Conservation (phyloP, 2,797 vertebrate species). For the Gymnothorax reevesii region DNA sequence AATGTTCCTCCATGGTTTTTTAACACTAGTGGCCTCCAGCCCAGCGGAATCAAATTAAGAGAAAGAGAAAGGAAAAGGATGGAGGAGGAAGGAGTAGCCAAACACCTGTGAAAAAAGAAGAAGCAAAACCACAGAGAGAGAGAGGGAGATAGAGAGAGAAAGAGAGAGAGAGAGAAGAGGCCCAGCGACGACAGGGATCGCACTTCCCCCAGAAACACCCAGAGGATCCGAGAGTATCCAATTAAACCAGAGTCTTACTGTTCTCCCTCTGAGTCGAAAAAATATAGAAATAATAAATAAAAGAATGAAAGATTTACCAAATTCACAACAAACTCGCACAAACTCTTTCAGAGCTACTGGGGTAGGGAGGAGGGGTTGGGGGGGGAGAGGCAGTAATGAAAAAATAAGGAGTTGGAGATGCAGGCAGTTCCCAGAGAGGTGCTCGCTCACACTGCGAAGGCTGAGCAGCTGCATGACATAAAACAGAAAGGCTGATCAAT, state of each 20-base stretch:
- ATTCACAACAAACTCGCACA: not conserved
- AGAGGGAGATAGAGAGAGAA: not conserved
- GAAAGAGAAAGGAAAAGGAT: conserved; percentile 22
- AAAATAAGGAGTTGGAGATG: not conserved
- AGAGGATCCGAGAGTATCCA: not conserved
- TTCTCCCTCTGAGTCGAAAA: not conserved
- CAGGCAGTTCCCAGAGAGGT: not conserved
- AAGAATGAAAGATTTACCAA: not conserved
- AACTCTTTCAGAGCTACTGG: not conserved
- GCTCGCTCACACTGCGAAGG: not conserved
- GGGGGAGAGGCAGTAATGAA: not conserved
- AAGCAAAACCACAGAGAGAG: conserved; percentile 3
- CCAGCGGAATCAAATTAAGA: conserved; percentile 27
- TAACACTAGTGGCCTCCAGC: conserved; percentile 40
- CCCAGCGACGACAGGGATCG: not conserved
- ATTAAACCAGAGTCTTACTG: not conserved
- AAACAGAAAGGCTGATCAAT: conserved; percentile 78
- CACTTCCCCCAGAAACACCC: not conserved
- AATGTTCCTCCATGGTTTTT: conserved; percentile 50
- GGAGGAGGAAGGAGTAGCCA: conserved; percentile 4
- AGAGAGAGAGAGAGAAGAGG: not conserved
- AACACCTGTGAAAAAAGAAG: not conserved
- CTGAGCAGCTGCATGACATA: conserved; percentile 62
- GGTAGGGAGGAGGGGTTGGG: not conserved
- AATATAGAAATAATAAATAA: not conserved